Evolutionary conservation across 2,113 vertebrate species (phyloP), one percentile per base, ranked within the genome.

Genomic region (Microcebus lehilahytsara): DNA sequence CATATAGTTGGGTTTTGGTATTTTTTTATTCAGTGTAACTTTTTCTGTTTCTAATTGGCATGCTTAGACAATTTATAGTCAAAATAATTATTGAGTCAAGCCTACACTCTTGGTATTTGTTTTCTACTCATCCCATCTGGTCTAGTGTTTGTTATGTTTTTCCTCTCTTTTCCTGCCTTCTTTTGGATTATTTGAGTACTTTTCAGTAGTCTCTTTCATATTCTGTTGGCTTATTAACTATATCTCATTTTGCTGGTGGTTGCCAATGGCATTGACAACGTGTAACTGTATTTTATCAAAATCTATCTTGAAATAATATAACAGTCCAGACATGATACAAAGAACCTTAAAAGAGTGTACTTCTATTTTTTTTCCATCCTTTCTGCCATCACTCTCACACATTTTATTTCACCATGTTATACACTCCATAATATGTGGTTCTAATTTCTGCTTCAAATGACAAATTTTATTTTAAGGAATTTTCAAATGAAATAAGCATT

Each of bases 41-140:
- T 93, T 77, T 77, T 80, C 34, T 83, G 30, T 85, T 46, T 93
- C n/a, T 91, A 91, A 62, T 32, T 91, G 77, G 20, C 56, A 84
- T 84, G 27, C 88, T 86, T 91, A 87, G 49, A 71, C 40, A 93
- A 58, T 64, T 79, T 80, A 67, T 88, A 78, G 32, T 84, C 85
- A 84, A 23, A 87, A 10, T 88, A 79, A 62, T 85, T 85, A 60
- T 74, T 88, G 46, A 85, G 51, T 27, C 66, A 84, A 72, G 40
- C 17, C 37, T 83, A 89, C n/a, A 32, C 5, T n/a, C 49, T 69
- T 85, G 9, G 49, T 71, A 7, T 92, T 96, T 94, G 23, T 64
- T 96, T 89, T 85, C 66, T 95, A 40, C 78, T 90, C 3, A 5
- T 56, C 32, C 80, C 80, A 83, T 90, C n/a, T 83, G 67, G 25